A percentile compares a stretch with the other conserved stretches of the same genome.
These are phyloP conservation scores for Ginglymostoma cirratum DNA, from an alignment of 2,113 vertebrate species.

Conservation along the genomic window DNA sequence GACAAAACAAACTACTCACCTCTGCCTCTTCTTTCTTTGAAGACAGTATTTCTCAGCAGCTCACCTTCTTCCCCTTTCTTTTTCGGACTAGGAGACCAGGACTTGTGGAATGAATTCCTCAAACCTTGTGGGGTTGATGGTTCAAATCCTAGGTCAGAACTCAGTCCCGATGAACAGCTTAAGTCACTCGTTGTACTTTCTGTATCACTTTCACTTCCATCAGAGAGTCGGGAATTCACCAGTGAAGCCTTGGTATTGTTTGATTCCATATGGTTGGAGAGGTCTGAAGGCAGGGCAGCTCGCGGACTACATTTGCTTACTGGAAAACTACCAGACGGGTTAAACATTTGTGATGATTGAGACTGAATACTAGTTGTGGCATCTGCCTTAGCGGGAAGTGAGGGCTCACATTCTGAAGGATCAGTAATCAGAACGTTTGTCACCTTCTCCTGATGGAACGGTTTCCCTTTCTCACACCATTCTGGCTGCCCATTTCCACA, in stretches of 20 bases:
- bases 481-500: not conserved
- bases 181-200: constrained; percentile 12
- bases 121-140: not conserved
- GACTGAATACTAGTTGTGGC: too few relatives aligned
- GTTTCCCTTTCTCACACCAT: not conserved
- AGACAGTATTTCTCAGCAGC: not conserved
- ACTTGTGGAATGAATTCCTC: not conserved
- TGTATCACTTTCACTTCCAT: not conserved
- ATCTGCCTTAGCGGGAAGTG: not conserved
- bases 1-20: not conserved
- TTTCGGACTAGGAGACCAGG: not conserved
- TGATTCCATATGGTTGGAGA: not conserved
- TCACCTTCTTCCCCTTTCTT: not conserved
- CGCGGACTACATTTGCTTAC: not conserved
- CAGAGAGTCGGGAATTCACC: too few relatives aligned
- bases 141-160: not conserved
- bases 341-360: not conserved
- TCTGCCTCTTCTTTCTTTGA: constrained; percentile 16
- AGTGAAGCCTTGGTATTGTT: not conserved
- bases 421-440: too few relatives aligned
- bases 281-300: too few relatives aligned
- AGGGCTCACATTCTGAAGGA: not conserved
- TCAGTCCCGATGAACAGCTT: not conserved
- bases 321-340: not conserved
- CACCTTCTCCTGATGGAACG: not conserved